Evolutionary conservation across 30 jellyfish, hydroid and myxozoan genomes (phyloP).

Genomic region (Cassiopea xamachana): DNA sequence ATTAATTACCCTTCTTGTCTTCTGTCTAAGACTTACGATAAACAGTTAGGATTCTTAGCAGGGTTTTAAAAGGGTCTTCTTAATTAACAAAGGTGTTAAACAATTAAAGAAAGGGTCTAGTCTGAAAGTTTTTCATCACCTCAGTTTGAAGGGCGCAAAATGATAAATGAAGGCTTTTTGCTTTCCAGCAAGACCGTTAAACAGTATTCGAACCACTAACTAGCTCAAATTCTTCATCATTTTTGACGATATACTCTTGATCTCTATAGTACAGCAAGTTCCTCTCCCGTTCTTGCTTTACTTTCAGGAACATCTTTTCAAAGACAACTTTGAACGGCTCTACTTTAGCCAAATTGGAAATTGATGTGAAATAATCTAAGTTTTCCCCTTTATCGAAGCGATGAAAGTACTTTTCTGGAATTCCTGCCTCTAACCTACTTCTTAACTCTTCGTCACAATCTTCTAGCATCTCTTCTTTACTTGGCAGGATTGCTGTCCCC

Average conservation of each 20-base stretch:
- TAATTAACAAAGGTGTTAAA: no score
- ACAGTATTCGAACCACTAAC: neutral
- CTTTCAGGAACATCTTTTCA: constrained; percentile 53
- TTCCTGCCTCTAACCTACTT: constrained; percentile 29
- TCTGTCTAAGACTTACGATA: no score
- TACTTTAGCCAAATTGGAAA: constrained; percentile 19
- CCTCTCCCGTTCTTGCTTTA: constrained; percentile 27
- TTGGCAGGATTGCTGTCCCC: constrained; percentile 67
- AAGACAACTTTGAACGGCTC: constrained; percentile 36
- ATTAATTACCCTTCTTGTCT: no score
- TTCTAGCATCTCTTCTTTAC: constrained; percentile 46
- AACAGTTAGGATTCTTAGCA: no score
- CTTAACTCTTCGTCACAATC: constrained; percentile 37
- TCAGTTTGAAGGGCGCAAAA: neutral
- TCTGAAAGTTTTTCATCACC: neutral
- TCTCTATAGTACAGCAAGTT: constrained; percentile 51
- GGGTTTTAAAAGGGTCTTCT: no score
- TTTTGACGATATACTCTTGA: constrained; percentile 34
- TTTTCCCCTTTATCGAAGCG: constrained; percentile 51
- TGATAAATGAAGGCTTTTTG: neutral
- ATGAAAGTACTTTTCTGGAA: constrained; percentile 68
- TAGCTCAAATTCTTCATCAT: constrained; percentile 49
- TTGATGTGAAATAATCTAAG: constrained; percentile 42
- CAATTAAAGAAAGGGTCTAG: no score
- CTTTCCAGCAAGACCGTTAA: neutral